A percentile compares a stretch with the other conserved stretches of the same genome.
Evolutionary conservation across 23 tunicate genomes (phyloP).

Genomic region (Aplidium turbinatum): DNA sequence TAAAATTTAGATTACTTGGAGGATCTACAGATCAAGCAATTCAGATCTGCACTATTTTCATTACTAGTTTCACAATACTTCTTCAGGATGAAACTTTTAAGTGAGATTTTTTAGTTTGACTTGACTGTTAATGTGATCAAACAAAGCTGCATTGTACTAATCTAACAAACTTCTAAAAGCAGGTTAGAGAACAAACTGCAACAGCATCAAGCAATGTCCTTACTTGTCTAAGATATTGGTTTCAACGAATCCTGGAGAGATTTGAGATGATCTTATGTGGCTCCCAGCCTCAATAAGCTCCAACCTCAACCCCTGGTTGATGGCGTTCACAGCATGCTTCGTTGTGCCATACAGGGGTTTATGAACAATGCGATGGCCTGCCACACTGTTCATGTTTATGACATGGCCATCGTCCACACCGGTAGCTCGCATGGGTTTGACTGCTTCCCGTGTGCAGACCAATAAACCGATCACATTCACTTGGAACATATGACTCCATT

Average conservation of each 20-base stretch:
- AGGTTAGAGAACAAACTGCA: no score
- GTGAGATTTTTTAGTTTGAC: no score
- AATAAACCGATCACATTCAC: slow-evolving; percentile 34
- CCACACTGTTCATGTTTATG: slow-evolving; percentile 65
- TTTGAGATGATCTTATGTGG: slow-evolving; percentile 60
- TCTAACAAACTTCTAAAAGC: no score
- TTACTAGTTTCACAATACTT: no score
- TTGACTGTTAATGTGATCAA: no score
- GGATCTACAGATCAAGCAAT: no score
- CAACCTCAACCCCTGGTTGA: slow-evolving; percentile 50
- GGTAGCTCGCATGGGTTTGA: slow-evolving; percentile 41
- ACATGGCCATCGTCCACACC: slow-evolving; percentile 64
- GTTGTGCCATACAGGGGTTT: slow-evolving; percentile 56
- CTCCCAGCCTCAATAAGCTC: slow-evolving; percentile 42
- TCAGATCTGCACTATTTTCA: no score
- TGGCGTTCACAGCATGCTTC: slow-evolving; percentile 61
- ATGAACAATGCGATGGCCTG: slow-evolving; percentile 68
- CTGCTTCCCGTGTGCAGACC: slow-evolving; percentile 45
- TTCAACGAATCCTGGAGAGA: slow-evolving; percentile 69
- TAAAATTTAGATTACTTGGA: no score
- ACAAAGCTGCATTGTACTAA: no score
- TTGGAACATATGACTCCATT: slow-evolving; percentile 39
- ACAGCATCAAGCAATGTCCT: no score
- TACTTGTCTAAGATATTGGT: slow-evolving; percentile 44
- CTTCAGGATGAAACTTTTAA: no score